phyloP scores from a whole-genome alignment of 2,888 invertebrate species.

The Dolichopus griseipennis region DNA sequence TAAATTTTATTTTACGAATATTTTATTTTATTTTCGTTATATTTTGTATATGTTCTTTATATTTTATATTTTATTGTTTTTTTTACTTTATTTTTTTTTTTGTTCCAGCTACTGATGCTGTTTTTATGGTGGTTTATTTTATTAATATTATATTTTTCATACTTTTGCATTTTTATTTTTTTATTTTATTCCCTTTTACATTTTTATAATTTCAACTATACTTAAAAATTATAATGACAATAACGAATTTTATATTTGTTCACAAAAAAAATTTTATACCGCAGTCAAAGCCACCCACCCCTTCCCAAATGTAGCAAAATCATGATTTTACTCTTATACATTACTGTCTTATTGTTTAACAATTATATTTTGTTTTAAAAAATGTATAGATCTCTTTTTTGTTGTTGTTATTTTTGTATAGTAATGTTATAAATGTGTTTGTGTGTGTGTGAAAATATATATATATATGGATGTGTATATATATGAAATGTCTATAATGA shows the following conservation, averaged over 20 bases:
- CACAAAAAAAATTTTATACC: not conserved
- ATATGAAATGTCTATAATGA: not conserved
- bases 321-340: too few relatives aligned
- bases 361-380: too few relatives aligned
- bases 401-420: not conserved
- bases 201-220: not conserved
- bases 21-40: not conserved
- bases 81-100: not conserved
- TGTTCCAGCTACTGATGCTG: not conserved
- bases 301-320: too few relatives aligned
- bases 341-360: too few relatives aligned
- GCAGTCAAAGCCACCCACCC: not conserved
- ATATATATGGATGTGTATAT: too few relatives aligned
- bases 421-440: too few relatives aligned
- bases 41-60: too few relatives aligned
- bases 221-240: constrained; percentile 1
- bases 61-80: not conserved
- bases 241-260: constrained; percentile 4
- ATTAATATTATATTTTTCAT: too few relatives aligned
- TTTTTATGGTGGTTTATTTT: not conserved
- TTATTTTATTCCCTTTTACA: not conserved
- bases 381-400: too few relatives aligned
- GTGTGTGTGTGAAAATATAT: too few relatives aligned
- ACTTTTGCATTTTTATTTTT: not conserved
- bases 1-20: not conserved